phyloP scores from a whole-genome alignment of 2,113 vertebrate genomes.

The Gymnocephalus cernua region DNA sequence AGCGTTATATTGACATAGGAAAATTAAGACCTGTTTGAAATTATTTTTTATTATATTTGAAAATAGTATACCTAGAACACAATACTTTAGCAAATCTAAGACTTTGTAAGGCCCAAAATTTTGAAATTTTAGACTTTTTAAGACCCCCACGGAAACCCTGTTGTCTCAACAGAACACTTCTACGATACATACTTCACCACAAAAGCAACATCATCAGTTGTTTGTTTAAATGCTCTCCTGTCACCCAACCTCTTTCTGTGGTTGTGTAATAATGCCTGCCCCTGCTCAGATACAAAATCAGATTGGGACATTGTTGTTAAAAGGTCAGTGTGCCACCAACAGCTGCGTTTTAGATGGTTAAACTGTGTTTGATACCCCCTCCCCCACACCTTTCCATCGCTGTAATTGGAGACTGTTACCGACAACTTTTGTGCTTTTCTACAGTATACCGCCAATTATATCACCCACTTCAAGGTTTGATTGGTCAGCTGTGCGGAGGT shows the following conservation, averaged over 20 bases:
- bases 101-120: too few species aligned
- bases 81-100: too few species aligned
- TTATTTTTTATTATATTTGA: too few species aligned
- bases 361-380: neutral
- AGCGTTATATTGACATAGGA: too few species aligned
- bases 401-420: neutral
- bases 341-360: neutral
- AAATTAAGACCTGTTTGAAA: too few species aligned
- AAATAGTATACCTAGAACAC: too few species aligned
- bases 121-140: too few species aligned
- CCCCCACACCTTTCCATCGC: too few species aligned
- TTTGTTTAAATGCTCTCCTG: neutral
- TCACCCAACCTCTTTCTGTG: neutral
- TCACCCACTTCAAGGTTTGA: neutral
- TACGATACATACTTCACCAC: neutral
- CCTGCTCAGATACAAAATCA: slow-evolving; percentile 3
- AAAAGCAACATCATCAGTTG: neutral
- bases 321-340: neutral
- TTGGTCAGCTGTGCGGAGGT: neutral
- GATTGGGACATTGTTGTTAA: neutral
- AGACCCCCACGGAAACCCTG: too few species aligned
- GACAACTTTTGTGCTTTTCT: neutral
- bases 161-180: neutral
- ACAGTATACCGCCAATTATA: neutral
- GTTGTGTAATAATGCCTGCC: neutral